Evolutionary conservation across 2,888 invertebrate species (phyloP), one percentile per base, ranked within the genome.

Genomic region (Leptopilina myrica): DNA sequence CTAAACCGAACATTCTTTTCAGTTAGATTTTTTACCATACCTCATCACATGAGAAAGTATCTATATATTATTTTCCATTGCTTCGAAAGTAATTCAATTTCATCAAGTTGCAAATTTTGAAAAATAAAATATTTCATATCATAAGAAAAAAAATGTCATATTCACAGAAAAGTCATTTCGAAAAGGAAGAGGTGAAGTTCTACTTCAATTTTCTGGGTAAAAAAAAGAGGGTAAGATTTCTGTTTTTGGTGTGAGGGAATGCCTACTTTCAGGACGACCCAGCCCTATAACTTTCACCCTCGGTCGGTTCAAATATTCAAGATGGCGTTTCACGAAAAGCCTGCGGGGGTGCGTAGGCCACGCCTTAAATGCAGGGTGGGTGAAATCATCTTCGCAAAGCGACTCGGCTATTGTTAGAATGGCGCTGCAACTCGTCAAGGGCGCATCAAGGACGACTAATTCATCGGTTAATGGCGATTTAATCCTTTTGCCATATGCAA

Each of bases 261-360:
- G 53, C 69, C 49, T 56, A 69, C 53, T 69, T 69, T 69, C 12
- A 26, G 73, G 73, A 53, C n/a, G 33, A 73, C 33, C 56, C 56
- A 76, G 73, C 78, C 69, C 86, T 85, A 85, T 80, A 86, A 88
- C 86, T 87, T 89, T 88, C 88, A 87, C 88, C 88, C 88, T 89
- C 86, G 82, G 82, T 84, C 84, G 84, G 84, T 84, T 85, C 85
- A 87, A 85, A 85, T 86, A 83, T 83, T 86, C 86, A 90, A 90
- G 87, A 90, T 90, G 90, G 90, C 90, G 85, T 82, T 82, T 78
- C 49, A 79, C 80, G 81, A 83, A 84, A 86, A 87, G 86, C 86
- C 86, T 86, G 87, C 88, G 89, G 87, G 88, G 88, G 89, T 88
- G 87, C 85, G 86, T 87, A 89, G 83, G 86, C 89, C 90, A 90